phyloP scores from a whole-genome alignment of 1,140 invertebrate species.

The Procambarus virginalis region DNA sequence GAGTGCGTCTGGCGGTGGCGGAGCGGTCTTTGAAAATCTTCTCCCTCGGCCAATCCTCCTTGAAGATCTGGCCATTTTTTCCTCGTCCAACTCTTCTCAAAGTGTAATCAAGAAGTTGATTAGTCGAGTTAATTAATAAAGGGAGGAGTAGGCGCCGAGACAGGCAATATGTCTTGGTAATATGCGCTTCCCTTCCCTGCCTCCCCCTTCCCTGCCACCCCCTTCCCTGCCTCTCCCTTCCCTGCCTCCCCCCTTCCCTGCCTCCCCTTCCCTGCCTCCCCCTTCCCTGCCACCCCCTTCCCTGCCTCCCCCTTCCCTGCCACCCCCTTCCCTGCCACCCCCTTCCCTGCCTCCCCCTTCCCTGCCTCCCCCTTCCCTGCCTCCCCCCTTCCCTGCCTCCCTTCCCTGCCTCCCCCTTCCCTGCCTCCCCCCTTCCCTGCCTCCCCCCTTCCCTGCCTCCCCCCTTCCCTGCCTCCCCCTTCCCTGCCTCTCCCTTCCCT shows the following conservation, averaged over 20 bases:
- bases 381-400: neutral
- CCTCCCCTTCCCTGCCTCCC: neutral
- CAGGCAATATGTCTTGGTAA: neutral
- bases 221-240: too few species aligned
- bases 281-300: too few species aligned
- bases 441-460: too few species aligned
- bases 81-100: conserved; percentile 43
- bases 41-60: neutral
- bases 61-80: conserved; percentile 14
- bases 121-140: conserved; percentile 56
- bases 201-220: neutral
- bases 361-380: neutral
- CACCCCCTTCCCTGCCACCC: too few species aligned
- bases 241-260: neutral
- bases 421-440: too few species aligned
- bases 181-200: neutral
- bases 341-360: neutral
- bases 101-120: conserved; percentile 61
- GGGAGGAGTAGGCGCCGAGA: conserved; percentile 1
- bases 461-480: too few species aligned
- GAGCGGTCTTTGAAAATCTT: neutral
- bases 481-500: too few species aligned
- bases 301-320: too few species aligned
- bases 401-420: neutral
- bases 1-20: too few species aligned